Evolutionary conservation across 1,140 invertebrate species (phyloP).

Genomic region (Ostrea denselamellosa): DNA sequence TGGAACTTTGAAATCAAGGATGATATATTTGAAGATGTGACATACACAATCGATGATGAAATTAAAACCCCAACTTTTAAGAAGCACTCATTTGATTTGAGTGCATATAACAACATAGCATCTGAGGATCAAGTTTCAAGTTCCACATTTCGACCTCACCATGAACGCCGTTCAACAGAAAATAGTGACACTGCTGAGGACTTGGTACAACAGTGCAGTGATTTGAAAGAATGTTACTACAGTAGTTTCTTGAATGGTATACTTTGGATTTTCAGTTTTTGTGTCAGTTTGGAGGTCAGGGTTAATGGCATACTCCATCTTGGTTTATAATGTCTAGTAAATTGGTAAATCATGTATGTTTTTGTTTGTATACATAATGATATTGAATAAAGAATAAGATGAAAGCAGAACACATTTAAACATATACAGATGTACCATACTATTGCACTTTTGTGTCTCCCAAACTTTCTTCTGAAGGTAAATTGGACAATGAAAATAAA

Average conservation of each 20-base stretch:
- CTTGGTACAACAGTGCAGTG: slow-evolving; percentile 83
- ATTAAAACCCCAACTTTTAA: slow-evolving; percentile 46
- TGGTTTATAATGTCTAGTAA: too few relatives aligned
- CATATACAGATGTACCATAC: too few relatives aligned
- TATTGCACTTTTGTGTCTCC: too few relatives aligned
- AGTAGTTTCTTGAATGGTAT: slow-evolving; percentile 84
- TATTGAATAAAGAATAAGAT: too few relatives aligned
- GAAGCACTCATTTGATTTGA: slow-evolving; percentile 61
- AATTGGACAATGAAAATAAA: too few relatives aligned
- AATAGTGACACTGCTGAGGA: slow-evolving; percentile 62
- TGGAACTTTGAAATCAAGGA: slow-evolving; percentile 72
- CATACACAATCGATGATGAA: slow-evolving; percentile 67
- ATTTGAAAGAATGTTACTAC: slow-evolving; percentile 83
- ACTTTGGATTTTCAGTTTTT: neutral
- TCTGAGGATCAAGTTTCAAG: neutral
- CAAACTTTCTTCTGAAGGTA: too few relatives aligned
- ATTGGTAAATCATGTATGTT: too few relatives aligned
- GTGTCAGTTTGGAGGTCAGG: neutral
- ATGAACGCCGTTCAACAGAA: slow-evolving; percentile 70
- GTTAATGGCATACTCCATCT: too few relatives aligned
- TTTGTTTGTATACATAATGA: too few relatives aligned
- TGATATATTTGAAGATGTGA: slow-evolving; percentile 77
- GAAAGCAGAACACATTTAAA: too few relatives aligned
- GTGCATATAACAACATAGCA: slow-evolving; percentile 1
- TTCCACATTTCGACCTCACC: slow-evolving; percentile 50